Base-by-base conservation (phyloP, 2,888 invertebrate species). In the Eristalinus sepulchralis region DNA sequence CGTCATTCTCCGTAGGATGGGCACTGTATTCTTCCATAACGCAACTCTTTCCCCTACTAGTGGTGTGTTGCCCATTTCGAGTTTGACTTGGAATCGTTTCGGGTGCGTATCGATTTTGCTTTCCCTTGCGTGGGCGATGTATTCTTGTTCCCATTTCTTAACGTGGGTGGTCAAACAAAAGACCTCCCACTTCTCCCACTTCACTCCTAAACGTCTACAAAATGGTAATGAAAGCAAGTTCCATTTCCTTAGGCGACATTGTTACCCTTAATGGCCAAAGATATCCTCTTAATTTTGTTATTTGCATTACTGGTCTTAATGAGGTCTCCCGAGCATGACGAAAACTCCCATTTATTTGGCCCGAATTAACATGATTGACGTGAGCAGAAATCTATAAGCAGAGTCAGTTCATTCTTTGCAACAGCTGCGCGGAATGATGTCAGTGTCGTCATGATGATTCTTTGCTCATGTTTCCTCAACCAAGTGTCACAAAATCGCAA, bases 101-200 rank as follows among this genome's bases (percentile, higher is more conserved):
- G n/a, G 39, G n/a, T 39, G 39, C 24, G 13, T 70, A 70, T 70
- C 33, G 70, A 70, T 70, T 70, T 22, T 27, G 33, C 33, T 31
- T n/a, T 24, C n/a, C 20, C 33, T 5, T 39, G 33, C n/a, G 70
- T 36, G 59, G 70, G 70, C 33, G 70, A 20, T 27, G n/a, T 1
- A 22, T 57, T 22, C 22, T 57, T 36, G 3, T 24, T 6, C 10
- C 57, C 10, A 57, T 34, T 34, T 55, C 34, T 6, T 2, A 8
- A 5, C 55, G 68, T 68, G 57, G 68, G 24, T 68, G 57, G 68
- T 34, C 9, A 34, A 39, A 47, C 47, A 47, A 47, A 47, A 47
- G 47, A 47, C 17, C 47, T 8, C 47, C 17, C 17, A n/a, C 17
- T 47, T 8, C n/a, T n/a, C 17, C 17, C 1, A n/a, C 17, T 39